phyloP scores from a whole-genome alignment of 2,888 invertebrate species.

The Drosophila putrida region DNA sequence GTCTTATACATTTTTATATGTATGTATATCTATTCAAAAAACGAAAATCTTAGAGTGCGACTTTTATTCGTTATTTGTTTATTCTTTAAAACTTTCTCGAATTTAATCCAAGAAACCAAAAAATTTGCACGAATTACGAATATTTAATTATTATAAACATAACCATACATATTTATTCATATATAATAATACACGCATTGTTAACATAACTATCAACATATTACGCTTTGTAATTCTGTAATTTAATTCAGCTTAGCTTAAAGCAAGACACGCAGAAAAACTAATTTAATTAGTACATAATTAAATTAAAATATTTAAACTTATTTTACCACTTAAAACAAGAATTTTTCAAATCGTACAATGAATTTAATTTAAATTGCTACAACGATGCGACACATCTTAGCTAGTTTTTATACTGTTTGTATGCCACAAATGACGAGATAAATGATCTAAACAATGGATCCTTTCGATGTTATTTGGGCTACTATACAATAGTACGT shows the following conservation, averaged over 20 bases:
- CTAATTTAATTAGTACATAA: slow-evolving; percentile 36
- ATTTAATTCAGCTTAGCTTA: slow-evolving; percentile 56
- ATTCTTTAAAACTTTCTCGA: slow-evolving; percentile 44
- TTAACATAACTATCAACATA: slow-evolving; percentile 34
- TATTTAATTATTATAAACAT: slow-evolving; percentile 23
- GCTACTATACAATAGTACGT: slow-evolving; percentile 42
- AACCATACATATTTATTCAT: slow-evolving; percentile 31
- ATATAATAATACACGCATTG: slow-evolving; percentile 21
- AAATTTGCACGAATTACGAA: slow-evolving; percentile 47
- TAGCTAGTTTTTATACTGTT: slow-evolving; percentile 66
- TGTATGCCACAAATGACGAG: slow-evolving; percentile 41
- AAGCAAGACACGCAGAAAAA: slow-evolving; percentile 38
- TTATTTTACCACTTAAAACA: slow-evolving; percentile 50
- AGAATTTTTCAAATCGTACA: slow-evolving; percentile 27
- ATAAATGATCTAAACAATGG: slow-evolving; percentile 7
- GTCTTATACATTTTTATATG: slow-evolving; percentile 49
- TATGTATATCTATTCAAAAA: slow-evolving; percentile 54
- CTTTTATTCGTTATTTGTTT: slow-evolving; percentile 55
- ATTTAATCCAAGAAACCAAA: slow-evolving; percentile 29
- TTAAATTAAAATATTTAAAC: slow-evolving; percentile 45
- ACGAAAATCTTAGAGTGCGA: slow-evolving; percentile 22
- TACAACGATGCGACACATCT: slow-evolving; percentile 23
- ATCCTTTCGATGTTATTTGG: slow-evolving; percentile 35
- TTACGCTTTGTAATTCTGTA: slow-evolving; percentile 43
- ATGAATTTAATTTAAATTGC: slow-evolving; percentile 15